Evolutionary conservation across 1,140 invertebrate genomes (phyloP), one percentile per base, ranked within the genome.

Genomic region (Temnothorax curvispinosus): DNA sequence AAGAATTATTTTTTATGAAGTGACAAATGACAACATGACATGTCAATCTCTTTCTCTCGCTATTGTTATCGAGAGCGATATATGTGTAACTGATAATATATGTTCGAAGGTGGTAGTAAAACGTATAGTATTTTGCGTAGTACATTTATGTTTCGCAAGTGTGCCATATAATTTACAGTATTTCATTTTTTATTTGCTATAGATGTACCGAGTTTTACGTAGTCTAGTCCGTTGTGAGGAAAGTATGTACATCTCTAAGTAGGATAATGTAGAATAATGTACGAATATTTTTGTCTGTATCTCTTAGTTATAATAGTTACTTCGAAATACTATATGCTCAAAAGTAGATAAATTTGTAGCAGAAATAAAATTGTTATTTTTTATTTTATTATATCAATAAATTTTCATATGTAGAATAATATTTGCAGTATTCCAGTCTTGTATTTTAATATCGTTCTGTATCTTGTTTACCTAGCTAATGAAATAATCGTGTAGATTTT

Each of bases 121-220:
- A 50, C 32, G 18, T 77, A 60, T 60, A 38, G 32, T 71, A 71
- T 71, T 71, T 71, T 69, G 27, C 38, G 3, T 65, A 50, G 32
- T 3, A 1, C 4, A 27, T 78, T 3, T 44, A 7, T 54, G 5
- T n/a, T n/a, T 71, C 21, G 13, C 27, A 65, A 44, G 21, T 38
- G 44, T 80, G n/a, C 38, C 35, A 71, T 81, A 81, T 81, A 81
- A 81, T 56, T 69, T 47, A 69, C 11, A 47, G n/a, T 47, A 38
- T 54, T 80, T 81, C 18, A 41, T 81, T 81, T 69, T 69, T 47
- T 1, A 18, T 41, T 54, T 35, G n/a, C 3, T 9, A 13, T 44
- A 35, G 27, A 27, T 27, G 27, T 27, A 27, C 18, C 9, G 21
- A 38, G 3, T 18, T 35, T 76, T 60, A 18, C 13, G 11, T 44